Evolutionary conservation across 2,113 vertebrate species (phyloP).

Genomic region (Ursus arctos): DNA sequence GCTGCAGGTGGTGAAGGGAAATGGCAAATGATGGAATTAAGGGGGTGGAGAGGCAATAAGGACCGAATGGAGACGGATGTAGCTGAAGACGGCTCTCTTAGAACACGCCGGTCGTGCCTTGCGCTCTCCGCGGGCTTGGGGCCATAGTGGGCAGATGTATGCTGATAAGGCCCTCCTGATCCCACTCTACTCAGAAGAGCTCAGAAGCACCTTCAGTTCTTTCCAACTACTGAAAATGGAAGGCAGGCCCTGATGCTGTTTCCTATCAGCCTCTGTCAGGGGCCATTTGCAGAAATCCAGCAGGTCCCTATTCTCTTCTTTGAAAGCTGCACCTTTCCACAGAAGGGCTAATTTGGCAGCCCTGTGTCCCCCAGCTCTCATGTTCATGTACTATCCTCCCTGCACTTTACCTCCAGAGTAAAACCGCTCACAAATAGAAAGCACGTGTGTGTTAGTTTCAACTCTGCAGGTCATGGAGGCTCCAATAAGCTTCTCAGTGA

Average conservation of each 20-base stretch:
- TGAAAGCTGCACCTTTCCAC: background rate
- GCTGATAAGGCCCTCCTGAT: background rate
- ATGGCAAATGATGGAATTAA: background rate
- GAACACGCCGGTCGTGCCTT: background rate
- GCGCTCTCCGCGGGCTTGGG: too few species aligned
- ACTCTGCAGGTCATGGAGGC: background rate
- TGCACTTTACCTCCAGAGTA: background rate
- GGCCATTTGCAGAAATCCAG: background rate
- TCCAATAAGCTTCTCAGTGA: background rate
- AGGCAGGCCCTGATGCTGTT: background rate
- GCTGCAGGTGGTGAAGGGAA: background rate
- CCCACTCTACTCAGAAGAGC: background rate
- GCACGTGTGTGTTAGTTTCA: background rate
- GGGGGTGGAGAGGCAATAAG: background rate
- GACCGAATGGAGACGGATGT: background rate
- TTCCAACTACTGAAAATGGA: background rate
- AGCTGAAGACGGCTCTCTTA: too few species aligned
- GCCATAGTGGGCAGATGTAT: fast-evolving
- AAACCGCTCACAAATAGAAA: background rate
- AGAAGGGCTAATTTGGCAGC: background rate
- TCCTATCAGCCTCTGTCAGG: background rate
- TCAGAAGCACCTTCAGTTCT: background rate
- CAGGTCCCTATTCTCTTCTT: background rate
- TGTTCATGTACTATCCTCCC: too few species aligned
- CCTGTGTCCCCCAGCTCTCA: background rate